These are phyloP conservation scores for Callipepla californica DNA, from an alignment of 2,113 vertebrate species.

Conservation along the genomic window DNA sequence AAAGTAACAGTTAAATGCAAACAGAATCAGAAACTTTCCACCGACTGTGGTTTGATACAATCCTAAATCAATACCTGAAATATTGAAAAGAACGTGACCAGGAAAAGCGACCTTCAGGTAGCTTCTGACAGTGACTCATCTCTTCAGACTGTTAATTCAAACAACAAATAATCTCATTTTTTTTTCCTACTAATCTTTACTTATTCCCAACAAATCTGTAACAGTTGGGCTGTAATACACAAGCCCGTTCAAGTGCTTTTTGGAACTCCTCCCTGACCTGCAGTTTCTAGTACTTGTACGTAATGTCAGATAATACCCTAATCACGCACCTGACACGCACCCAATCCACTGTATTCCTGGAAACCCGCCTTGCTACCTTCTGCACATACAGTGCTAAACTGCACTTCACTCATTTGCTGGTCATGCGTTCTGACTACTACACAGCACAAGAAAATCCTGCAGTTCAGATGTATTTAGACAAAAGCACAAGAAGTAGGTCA, in stretches of 20 bases:
- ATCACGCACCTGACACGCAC: not conserved
- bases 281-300: not conserved
- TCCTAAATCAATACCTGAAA: not conserved
- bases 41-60: not conserved
- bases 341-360: not conserved
- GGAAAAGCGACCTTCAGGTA: not conserved
- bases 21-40: not conserved
- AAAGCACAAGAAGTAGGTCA: constrained; percentile 45
- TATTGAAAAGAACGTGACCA: not conserved
- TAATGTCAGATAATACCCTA: not conserved
- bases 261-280: not conserved
- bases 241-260: not conserved
- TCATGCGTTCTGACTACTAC: not conserved
- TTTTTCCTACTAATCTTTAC: not conserved
- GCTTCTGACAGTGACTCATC: not conserved
- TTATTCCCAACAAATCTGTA: not conserved
- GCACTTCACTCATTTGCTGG: not conserved
- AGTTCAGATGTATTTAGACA: not conserved
- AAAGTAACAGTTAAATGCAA: not conserved
- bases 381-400: not conserved
- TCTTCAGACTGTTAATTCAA: not conserved
- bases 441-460: not conserved
- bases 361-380: not conserved
- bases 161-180: not conserved
- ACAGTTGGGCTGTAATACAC: not conserved